Conservation (phyloP, 37 sponge, comb jelly and placozoan species). For the Ianthella basta region DNA sequence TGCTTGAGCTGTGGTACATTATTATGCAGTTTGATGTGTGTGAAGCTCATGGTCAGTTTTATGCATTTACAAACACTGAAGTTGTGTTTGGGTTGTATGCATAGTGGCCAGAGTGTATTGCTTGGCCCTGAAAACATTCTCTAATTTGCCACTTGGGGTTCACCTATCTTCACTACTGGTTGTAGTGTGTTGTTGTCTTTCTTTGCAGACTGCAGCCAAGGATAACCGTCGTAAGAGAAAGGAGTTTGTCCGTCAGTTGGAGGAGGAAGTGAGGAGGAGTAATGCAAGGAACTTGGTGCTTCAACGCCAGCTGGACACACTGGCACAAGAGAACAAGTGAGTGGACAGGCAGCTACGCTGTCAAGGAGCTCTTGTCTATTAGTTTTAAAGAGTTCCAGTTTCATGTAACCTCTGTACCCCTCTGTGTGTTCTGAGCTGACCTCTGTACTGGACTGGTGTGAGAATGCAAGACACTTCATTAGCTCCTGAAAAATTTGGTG, state of each 20-base stretch:
- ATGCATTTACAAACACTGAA: not conserved
- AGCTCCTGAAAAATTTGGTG: too few relatives aligned
- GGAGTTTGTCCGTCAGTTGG: constrained; percentile 4
- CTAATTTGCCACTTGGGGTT: too few relatives aligned
- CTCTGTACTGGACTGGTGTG: too few relatives aligned
- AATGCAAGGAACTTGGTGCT: constrained; percentile 4
- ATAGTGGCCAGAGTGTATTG: not conserved
- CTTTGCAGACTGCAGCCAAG: not conserved
- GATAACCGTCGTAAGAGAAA: constrained; percentile 13
- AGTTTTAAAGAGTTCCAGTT: not conserved
- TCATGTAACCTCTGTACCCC: not conserved
- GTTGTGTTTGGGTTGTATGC: not conserved
- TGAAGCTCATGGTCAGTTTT: too few relatives aligned
- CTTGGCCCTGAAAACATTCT: too few relatives aligned
- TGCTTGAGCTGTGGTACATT: too few relatives aligned
- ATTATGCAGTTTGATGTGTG: too few relatives aligned
- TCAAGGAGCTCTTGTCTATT: not conserved
- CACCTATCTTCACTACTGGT: too few relatives aligned
- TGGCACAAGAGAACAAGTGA: constrained; percentile 6
- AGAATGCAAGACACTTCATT: too few relatives aligned
- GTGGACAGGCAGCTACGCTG: not conserved
- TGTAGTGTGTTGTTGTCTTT: not conserved
- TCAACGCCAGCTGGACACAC: not conserved
- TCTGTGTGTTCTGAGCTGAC: too few relatives aligned
- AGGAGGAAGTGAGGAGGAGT: constrained; percentile 19